phyloP scores from a whole-genome alignment of 2,888 invertebrate species.

The Mesoligia furuncula region DNA sequence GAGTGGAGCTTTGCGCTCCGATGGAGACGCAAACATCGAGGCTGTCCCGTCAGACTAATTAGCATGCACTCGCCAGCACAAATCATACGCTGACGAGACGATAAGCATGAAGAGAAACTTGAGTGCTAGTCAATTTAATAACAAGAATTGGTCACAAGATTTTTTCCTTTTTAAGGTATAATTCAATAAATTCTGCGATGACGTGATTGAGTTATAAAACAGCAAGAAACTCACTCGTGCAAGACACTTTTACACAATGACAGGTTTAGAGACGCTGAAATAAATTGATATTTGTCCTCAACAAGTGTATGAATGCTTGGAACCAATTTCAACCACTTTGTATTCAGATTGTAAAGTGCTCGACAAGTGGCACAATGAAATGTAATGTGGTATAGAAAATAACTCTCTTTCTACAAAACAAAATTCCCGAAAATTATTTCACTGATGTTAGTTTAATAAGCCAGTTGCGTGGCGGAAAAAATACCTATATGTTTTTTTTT shows the following conservation, averaged over 20 bases:
- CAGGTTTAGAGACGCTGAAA: constrained; percentile 61
- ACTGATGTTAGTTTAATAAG: constrained; percentile 31
- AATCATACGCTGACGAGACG: constrained; percentile 52
- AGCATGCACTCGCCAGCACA: constrained; percentile 51
- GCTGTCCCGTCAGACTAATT: constrained; percentile 54
- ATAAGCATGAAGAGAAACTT: constrained; percentile 64
- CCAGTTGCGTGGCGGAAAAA: constrained; percentile 26
- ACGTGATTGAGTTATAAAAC: constrained; percentile 51
- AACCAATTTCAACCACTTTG: constrained; percentile 78
- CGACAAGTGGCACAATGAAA: constrained; percentile 70
- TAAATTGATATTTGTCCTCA: constrained; percentile 74
- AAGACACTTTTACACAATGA: constrained; percentile 41
- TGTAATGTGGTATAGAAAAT: constrained; percentile 69
- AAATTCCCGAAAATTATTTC: constrained; percentile 29
- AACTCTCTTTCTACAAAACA: constrained; percentile 34
- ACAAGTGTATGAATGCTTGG: constrained; percentile 68
- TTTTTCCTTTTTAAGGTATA: constrained; percentile 22
- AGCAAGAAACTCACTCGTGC: constrained; percentile 34
- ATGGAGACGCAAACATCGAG: constrained; percentile 65
- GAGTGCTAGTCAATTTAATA: constrained; percentile 45
- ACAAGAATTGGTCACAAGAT: constrained; percentile 39
- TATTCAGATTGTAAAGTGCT: constrained; percentile 73
- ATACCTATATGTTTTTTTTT: constrained; percentile 37
- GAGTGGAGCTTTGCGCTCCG: constrained; percentile 69
- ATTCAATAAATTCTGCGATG: constrained; percentile 40